Conservation (phyloP, 2,888 invertebrate genomes). For the Tipula lateralis region DNA sequence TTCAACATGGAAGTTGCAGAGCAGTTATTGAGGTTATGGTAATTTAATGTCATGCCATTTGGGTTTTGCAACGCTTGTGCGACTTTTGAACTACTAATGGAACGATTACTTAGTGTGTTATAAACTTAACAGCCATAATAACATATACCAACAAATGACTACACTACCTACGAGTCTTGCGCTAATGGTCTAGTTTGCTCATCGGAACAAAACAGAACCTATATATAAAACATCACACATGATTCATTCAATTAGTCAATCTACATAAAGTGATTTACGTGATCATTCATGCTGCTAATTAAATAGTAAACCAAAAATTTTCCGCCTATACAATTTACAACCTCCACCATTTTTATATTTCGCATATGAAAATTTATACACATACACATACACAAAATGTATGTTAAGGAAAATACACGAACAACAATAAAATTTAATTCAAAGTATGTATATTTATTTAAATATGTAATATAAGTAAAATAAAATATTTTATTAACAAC, state of each 20-base stretch:
- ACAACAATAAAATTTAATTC: neutral
- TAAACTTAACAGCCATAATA: too few relatives aligned
- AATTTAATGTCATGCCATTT: too few relatives aligned
- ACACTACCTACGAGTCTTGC: too few relatives aligned
- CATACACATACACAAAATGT: neutral
- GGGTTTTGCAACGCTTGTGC: too few relatives aligned
- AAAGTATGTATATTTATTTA: neutral
- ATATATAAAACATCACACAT: neutral
- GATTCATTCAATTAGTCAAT: neutral
- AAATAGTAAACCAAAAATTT: neutral
- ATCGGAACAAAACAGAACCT: too few relatives aligned
- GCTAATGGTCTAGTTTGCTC: too few relatives aligned
- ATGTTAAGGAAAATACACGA: neutral
- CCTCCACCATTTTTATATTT: neutral
- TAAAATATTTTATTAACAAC: neutral
- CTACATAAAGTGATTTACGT: too few relatives aligned
- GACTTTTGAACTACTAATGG: too few relatives aligned
- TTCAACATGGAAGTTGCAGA: too few relatives aligned
- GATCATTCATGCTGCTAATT: neutral
- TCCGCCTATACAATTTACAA: neutral
- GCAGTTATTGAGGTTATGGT: too few relatives aligned
- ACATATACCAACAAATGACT: too few relatives aligned
- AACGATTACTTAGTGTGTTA: too few relatives aligned
- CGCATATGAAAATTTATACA: neutral
- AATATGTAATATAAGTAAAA: neutral